Conservation (phyloP, 1,140 invertebrate species). For the Drosophila auraria region DNA sequence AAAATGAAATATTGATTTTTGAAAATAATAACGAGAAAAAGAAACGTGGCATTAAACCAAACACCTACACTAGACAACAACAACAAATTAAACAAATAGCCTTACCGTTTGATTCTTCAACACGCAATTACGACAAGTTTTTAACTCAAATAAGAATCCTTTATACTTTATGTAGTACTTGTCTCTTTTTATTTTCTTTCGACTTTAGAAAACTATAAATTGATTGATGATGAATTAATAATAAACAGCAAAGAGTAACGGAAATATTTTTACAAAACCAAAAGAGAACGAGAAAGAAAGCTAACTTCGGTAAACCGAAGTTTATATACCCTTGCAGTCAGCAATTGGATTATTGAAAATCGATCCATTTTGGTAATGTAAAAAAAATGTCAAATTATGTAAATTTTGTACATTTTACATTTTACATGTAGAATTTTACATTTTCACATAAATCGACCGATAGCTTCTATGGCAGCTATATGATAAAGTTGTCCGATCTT, state of each 20-base stretch:
- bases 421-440: too few species aligned
- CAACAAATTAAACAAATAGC: conserved; percentile 41
- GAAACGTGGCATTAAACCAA: conserved; percentile 28
- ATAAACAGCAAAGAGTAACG: conserved; percentile 32
- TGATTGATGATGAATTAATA: neutral
- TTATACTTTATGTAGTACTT: conserved; percentile 26
- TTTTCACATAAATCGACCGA: too few species aligned
- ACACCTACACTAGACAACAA: conserved; percentile 1
- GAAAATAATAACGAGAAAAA: conserved; percentile 30
- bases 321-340: too few species aligned
- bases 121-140: conserved; percentile 11
- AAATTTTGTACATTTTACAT: too few species aligned
- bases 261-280: conserved; percentile 39
- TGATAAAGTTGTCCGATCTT: too few species aligned
- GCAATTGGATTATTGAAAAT: too few species aligned
- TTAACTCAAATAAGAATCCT: conserved; percentile 12
- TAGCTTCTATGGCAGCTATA: too few species aligned
- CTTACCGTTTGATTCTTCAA: conserved; percentile 35
- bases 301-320: too few species aligned
- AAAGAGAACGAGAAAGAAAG: too few species aligned
- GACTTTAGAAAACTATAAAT: conserved; percentile 20
- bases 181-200: conserved; percentile 27
- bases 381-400: too few species aligned
- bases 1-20: conserved; percentile 59
- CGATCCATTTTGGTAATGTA: too few species aligned